Percentiles rank a stretch among this genome's conserved stretches.
phyloP scores from a whole-genome alignment of 2,888 invertebrate genomes.

The Phyllotreta striolata region DNA sequence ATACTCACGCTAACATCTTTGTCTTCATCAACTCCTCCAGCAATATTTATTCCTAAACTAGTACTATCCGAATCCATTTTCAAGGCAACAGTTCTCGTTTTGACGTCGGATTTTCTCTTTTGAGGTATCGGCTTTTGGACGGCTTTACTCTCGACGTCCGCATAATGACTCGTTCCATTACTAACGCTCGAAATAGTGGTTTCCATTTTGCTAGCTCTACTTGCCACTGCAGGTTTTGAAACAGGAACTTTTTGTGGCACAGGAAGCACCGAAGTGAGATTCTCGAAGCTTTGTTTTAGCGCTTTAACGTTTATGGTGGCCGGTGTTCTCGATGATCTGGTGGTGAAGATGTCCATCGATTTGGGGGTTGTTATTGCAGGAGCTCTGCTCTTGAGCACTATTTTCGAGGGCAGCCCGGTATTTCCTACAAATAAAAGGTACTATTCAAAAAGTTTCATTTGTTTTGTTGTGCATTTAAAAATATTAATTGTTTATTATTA shows the following conservation, averaged over 20 bases:
- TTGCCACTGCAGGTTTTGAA: slow-evolving; percentile 39
- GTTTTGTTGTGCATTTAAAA: neutral
- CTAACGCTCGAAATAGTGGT: slow-evolving; percentile 22
- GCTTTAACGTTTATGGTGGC: slow-evolving; percentile 63
- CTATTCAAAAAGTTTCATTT: neutral
- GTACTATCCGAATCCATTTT: slow-evolving; percentile 74
- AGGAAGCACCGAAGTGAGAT: slow-evolving; percentile 43
- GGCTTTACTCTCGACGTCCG: slow-evolving; percentile 23
- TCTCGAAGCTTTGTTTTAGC: slow-evolving; percentile 68
- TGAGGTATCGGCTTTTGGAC: slow-evolving; percentile 21
- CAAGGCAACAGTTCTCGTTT: slow-evolving; percentile 71
- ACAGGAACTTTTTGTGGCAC: slow-evolving; percentile 40
- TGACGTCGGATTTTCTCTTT: slow-evolving; percentile 21
- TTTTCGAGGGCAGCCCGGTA: slow-evolving; percentile 5
- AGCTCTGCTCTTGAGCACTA: slow-evolving; percentile 21
- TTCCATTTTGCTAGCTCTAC: slow-evolving; percentile 42
- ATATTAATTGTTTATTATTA: neutral
- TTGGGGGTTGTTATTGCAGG: slow-evolving; percentile 11
- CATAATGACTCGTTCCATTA: slow-evolving; percentile 19
- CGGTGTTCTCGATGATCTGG: slow-evolving; percentile 33
- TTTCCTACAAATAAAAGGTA: slow-evolving; percentile 14
- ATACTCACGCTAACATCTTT: slow-evolving; percentile 85
- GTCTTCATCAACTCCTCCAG: slow-evolving; percentile 89
- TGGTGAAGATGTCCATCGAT: slow-evolving; percentile 29
- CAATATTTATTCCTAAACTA: slow-evolving; percentile 86